A percentile compares a stretch with the other conserved stretches of the same genome.
Evolutionary conservation across 2,797 vertebrate genomes (phyloP).

Genomic region (Oophaga sylvatica): DNA sequence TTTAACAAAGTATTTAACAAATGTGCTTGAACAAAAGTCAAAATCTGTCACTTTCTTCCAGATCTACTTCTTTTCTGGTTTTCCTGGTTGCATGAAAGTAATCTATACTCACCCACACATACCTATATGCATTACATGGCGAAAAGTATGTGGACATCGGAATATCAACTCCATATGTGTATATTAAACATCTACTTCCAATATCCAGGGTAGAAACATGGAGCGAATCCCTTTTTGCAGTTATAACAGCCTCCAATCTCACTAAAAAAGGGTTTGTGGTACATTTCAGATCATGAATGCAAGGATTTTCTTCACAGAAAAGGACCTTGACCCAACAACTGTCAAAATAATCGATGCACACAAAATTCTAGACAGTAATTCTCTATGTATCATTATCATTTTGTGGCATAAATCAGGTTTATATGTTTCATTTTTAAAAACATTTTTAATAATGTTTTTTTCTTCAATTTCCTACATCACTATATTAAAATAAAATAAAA

Average conservation of each 20-base stretch:
- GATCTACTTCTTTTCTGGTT: not conserved
- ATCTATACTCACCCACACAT: not conserved
- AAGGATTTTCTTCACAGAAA: not conserved
- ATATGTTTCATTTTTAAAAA: too few species aligned
- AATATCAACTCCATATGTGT: conserved; percentile 6
- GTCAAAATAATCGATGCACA: not conserved
- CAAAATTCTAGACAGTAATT: not conserved
- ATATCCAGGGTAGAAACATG: not conserved
- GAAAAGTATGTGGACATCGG: not conserved
- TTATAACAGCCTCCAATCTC: not conserved
- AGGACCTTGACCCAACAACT: not conserved
- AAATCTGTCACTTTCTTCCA: not conserved
- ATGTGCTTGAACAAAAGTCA: not conserved
- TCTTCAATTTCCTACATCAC: too few species aligned
- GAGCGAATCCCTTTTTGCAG: too few species aligned
- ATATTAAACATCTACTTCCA: not conserved
- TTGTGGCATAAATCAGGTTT: not conserved
- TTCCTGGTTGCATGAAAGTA: not conserved
- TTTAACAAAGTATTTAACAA: not conserved
- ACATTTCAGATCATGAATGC: not conserved
- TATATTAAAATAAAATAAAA: too few species aligned
- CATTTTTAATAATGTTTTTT: too few species aligned
- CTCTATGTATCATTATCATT: not conserved
- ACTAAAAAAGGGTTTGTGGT: not conserved
- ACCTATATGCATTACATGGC: not conserved